phyloP scores from a whole-genome alignment of 2,888 invertebrate species.

The Alcis repandata region DNA sequence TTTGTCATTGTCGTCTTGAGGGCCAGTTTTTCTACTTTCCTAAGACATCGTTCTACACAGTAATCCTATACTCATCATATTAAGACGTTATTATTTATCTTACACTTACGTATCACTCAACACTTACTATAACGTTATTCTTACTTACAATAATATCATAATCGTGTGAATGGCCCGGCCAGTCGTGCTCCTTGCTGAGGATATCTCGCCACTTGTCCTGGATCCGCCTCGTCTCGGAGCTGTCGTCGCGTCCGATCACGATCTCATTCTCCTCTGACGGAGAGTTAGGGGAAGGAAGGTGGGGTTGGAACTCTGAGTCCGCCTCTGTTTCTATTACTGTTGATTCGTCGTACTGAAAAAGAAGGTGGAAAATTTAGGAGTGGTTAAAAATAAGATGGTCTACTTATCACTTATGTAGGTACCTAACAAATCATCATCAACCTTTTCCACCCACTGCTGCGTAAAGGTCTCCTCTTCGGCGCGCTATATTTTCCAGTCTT shows the following conservation, averaged over 20 bases:
- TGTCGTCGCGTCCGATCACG: slow-evolving; percentile 86
- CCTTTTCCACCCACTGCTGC: no score
- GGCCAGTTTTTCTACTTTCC: no score
- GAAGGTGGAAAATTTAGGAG: not conserved
- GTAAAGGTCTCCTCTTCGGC: no score
- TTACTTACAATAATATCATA: slow-evolving; percentile 92
- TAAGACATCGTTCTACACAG: no score
- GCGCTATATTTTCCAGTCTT: no score
- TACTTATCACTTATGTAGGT: no score
- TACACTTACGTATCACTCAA: not conserved
- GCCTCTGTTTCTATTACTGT: slow-evolving; percentile 90
- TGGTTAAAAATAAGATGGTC: no score
- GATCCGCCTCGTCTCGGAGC: slow-evolving; percentile 87
- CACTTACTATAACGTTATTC: not conserved
- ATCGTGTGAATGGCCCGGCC: slow-evolving; percentile 83
- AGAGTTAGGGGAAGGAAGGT: slow-evolving; percentile 82
- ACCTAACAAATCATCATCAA: no score
- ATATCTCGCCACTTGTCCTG: slow-evolving; percentile 92
- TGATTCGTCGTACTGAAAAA: slow-evolving; percentile 88
- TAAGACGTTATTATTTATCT: not conserved
- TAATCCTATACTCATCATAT: not conserved
- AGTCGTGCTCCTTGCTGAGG: slow-evolving; percentile 85
- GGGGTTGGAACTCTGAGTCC: slow-evolving; percentile 75
- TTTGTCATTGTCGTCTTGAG: no score
- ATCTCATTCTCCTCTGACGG: slow-evolving; percentile 87